Evolutionary conservation across 2,888 invertebrate species (phyloP).

Genomic region (Phyllotreta cruciferae): DNA sequence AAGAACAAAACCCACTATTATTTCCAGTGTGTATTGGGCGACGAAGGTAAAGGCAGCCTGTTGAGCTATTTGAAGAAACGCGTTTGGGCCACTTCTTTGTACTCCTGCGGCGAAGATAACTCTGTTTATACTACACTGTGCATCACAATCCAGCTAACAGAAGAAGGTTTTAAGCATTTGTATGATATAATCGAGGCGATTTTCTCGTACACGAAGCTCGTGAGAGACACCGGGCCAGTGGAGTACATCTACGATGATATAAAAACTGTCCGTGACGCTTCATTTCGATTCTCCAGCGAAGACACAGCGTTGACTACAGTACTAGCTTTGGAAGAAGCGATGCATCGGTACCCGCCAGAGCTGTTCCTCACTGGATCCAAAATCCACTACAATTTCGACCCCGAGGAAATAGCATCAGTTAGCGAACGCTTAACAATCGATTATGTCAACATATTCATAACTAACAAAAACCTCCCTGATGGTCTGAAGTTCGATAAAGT

Average conservation of each 20-base stretch:
- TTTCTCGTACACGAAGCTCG: conserved; percentile 80
- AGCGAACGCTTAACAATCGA: conserved; percentile 69
- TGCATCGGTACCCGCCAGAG: conserved; percentile 80
- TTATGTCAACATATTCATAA: conserved; percentile 73
- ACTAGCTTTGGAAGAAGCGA: conserved; percentile 75
- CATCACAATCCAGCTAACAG: conserved; percentile 77
- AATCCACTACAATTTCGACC: conserved; percentile 79
- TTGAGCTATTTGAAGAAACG: conserved; percentile 74
- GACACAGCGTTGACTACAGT: conserved; percentile 78
- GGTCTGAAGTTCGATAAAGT: conserved; percentile 66
- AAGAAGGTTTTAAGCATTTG: conserved; percentile 75
- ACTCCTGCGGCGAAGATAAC: conserved; percentile 67
- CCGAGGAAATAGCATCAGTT: conserved; percentile 68
- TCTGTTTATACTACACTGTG: conserved; percentile 79
- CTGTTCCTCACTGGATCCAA: conserved; percentile 81
- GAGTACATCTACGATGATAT: conserved; percentile 76
- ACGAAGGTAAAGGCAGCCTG: conserved; percentile 87
- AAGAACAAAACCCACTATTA: conserved; percentile 79
- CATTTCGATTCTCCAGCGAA: conserved; percentile 76
- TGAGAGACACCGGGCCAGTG: conserved; percentile 71
- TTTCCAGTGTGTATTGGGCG: conserved; percentile 79
- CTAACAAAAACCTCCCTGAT: conserved; percentile 67
- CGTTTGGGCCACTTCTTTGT: conserved; percentile 14
- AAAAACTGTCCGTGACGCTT: conserved; percentile 76
- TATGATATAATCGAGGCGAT: conserved; percentile 77